Percentiles rank a stretch among this genome's conserved stretches.
These are phyloP conservation scores for Holothuria scabra DNA, from an alignment of 53 echinoderm and acorn worm species.

Conservation along the genomic window DNA sequence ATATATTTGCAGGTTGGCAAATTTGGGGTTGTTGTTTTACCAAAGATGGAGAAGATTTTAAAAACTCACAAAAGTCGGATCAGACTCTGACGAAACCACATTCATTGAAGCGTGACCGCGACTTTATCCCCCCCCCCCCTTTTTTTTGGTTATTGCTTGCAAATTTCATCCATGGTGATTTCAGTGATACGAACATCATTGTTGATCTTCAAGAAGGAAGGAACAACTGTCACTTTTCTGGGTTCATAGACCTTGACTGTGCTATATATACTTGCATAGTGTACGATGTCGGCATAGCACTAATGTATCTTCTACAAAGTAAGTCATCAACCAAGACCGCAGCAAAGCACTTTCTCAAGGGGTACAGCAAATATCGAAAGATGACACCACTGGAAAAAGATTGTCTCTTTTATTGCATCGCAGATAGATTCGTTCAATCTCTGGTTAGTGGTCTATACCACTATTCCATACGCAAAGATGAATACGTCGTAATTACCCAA, in stretches of 20 bases:
- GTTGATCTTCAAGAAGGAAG: conserved; percentile 14
- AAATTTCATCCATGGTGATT: conserved; percentile 87
- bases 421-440: conserved; percentile 64
- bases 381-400: conserved; percentile 57
- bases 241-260: conserved; percentile 78
- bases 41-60: too few relatives aligned
- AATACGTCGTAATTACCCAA: conserved; percentile 58
- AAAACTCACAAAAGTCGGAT: too few relatives aligned
- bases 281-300: conserved; percentile 69
- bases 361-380: conserved; percentile 55
- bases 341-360: conserved; percentile 67
- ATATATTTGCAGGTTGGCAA: too few relatives aligned
- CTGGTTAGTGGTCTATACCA: conserved; percentile 57
- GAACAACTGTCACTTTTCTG: conserved; percentile 38
- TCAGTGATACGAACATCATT: conserved; percentile 74
- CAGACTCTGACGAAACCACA: too few relatives aligned
- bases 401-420: conserved; percentile 61
- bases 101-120: too few relatives aligned
- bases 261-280: conserved; percentile 55
- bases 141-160: too few relatives aligned
- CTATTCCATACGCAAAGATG: conserved; percentile 52
- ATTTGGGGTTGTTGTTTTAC: too few relatives aligned
- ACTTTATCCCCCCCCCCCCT: too few relatives aligned
- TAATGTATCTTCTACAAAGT: conserved; percentile 67
- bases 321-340: conserved; percentile 63